phyloP scores from a whole-genome alignment of 1,140 invertebrate species.

The Pseudomyrmex concolor region DNA sequence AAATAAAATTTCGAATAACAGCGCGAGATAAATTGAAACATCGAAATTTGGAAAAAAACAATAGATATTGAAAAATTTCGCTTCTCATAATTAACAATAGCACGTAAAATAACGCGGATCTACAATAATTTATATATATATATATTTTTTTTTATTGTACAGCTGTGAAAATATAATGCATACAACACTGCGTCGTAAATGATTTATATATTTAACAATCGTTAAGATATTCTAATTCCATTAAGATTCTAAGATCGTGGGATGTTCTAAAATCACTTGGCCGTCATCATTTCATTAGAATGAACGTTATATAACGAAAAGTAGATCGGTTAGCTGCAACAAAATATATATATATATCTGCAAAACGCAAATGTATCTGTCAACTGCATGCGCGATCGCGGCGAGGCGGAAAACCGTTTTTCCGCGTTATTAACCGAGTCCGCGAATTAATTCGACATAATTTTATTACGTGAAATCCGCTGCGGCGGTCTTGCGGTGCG shows the following conservation, averaged over 20 bases:
- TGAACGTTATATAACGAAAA: not conserved
- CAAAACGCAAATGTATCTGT: not conserved
- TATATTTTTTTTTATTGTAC: not conserved
- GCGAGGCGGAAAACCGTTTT: conserved; percentile 21
- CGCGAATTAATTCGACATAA: conserved; percentile 29
- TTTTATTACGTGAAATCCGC: conserved; percentile 37
- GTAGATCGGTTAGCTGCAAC: not conserved
- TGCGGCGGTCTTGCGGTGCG: not conserved
- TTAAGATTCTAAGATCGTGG: too few species aligned
- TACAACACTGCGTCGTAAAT: too few species aligned
- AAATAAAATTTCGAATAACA: not conserved
- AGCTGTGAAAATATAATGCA: too few species aligned
- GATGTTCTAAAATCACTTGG: too few species aligned
- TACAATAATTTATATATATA: conserved; percentile 6
- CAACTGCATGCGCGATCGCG: not conserved
- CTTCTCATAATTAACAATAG: too few species aligned
- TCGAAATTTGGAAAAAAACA: not conserved
- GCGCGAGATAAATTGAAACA: not conserved
- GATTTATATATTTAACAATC: too few species aligned
- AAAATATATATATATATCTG: too few species aligned
- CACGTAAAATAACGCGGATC: too few species aligned
- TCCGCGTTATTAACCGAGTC: conserved; percentile 17
- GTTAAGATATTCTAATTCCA: too few species aligned
- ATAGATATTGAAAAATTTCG: too few species aligned
- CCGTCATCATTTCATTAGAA: too few species aligned